Evolutionary conservation across 2,113 vertebrate species (phyloP), one percentile per base, ranked within the genome.

Genomic region (Platichthys flesus): DNA sequence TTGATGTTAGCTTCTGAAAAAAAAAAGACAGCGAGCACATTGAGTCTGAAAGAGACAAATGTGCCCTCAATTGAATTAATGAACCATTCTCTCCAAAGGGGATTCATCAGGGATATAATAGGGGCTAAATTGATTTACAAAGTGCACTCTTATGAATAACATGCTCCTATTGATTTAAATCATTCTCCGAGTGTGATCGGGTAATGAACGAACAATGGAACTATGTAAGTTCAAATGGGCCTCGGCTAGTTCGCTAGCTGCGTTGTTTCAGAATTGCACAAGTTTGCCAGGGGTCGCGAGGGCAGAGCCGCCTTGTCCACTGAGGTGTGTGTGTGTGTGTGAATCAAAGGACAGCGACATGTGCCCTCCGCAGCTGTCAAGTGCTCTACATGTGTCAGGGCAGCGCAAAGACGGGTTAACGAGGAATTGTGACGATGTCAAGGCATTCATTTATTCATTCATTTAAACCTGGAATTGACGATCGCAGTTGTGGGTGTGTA

Each of bases 101-200:
- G 84, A 83, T 91, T 90, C 85, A 91, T 90, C 82, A 84, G 78
- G 60, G 61, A 82, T 88, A 85, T 90, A 92, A 93, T 92, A 57
- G 77, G 77, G 69, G 68, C 75, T 74, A 81, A 89, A 91, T 89
- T 93, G 84, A 92, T 90, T 92, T 81, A 88, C 85, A 82, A 86
- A 92, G 87, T 85, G 84, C 76, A 74, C 83, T 84, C 81, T 75
- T 88, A 90, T 93, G 86, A 91, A 85, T 86, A 87, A 84, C 69
- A 83, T 54, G 59, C 74, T 84, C 49, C 47, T 87, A 88, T 90
- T 90, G 81, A 88, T 92, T 92, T 84, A 76, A 78, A 21, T 85
- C 84, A 73, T 88, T 79, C 74, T 83, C 78, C 15, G 59, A 79
- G 67, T 72, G 65, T 73, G 68, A 84, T 81, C 72, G 65, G 69